Conservation (phyloP, 2,113 vertebrate species). For the Colinus virginianus region DNA sequence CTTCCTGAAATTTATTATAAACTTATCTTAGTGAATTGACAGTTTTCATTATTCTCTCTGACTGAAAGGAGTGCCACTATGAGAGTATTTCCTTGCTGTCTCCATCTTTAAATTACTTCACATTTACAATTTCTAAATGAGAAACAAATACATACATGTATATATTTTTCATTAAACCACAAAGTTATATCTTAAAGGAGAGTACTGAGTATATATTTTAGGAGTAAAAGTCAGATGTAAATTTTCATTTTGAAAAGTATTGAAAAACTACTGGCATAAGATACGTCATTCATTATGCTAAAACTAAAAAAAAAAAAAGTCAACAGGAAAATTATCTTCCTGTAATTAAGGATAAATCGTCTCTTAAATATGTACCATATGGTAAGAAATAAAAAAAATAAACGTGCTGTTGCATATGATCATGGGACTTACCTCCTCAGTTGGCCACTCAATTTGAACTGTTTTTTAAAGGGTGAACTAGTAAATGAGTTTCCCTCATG, state of each 20-base stretch:
- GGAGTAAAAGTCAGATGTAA: neutral
- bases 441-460: neutral
- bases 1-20: neutral
- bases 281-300: neutral
- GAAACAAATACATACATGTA: neutral
- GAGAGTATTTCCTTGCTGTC: neutral
- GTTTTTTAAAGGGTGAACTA: neutral
- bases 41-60: neutral
- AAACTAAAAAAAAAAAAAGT: neutral
- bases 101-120: neutral
- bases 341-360: neutral
- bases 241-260: neutral
- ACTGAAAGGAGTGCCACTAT: neutral
- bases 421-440: neutral
- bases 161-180: neutral
- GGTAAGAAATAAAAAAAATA: neutral
- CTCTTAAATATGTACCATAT: neutral
- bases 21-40: neutral
- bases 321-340: neutral
- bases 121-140: neutral
- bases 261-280: neutral
- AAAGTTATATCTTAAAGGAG: neutral
- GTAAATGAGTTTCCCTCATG: neutral
- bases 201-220: neutral
- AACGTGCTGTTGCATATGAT: neutral